These are phyloP conservation scores for Chroicocephalus ridibundus DNA, from an alignment of 2,113 vertebrate genomes.

Conservation along the genomic window DNA sequence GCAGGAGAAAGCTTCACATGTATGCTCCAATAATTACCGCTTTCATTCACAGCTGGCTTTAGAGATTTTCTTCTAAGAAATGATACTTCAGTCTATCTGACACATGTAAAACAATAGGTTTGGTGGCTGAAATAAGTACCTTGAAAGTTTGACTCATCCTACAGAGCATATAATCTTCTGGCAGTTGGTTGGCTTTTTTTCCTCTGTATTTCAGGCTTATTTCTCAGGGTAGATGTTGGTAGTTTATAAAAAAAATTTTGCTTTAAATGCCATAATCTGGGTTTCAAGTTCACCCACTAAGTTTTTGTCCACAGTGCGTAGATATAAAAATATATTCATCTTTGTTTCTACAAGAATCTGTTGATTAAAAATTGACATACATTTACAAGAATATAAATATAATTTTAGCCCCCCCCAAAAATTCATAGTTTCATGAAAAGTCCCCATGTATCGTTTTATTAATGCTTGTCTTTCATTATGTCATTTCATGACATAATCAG, in stretches of 20 bases:
- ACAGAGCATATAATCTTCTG: neutral
- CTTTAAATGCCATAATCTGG: neutral
- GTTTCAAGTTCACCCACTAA: neutral
- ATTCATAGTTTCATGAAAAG: neutral
- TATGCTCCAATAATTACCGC: neutral
- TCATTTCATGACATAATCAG: neutral
- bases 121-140: neutral
- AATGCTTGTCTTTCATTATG: neutral
- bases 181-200: neutral
- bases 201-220: neutral
- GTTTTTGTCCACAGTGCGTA: neutral
- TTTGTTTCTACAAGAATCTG: neutral
- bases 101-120: neutral
- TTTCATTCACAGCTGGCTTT: neutral
- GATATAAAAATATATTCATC: neutral
- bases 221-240: neutral
- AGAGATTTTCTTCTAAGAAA: neutral
- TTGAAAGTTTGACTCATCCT: neutral
- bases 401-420: neutral
- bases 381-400: neutral
- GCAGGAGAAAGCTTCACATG: neutral
- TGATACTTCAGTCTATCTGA: neutral
- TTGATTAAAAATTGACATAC: neutral
- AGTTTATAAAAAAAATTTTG: neutral
- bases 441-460: neutral